Percentiles rank a stretch among this genome's conserved stretches.
phyloP scores from a whole-genome alignment of 2,888 invertebrate species.

The Oligia strigilis region DNA sequence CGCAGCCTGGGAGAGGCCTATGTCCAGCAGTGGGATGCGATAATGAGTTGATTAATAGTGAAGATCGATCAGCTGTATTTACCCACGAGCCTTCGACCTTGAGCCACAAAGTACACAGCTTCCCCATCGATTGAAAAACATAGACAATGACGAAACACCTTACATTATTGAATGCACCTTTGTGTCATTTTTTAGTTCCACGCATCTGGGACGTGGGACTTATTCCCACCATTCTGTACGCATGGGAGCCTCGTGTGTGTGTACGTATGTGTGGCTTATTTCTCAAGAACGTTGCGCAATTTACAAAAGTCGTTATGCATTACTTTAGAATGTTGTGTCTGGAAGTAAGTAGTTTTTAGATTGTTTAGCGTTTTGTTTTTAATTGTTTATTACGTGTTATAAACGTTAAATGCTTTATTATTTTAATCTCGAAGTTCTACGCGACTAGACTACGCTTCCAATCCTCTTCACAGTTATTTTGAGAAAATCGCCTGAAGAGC shows the following conservation, averaged over 20 bases:
- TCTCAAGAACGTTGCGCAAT: slow-evolving; percentile 66
- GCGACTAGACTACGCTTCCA: neutral
- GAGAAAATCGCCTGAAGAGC: neutral
- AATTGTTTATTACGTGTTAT: slow-evolving; percentile 18
- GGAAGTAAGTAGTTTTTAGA: slow-evolving; percentile 26
- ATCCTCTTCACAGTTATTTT: neutral
- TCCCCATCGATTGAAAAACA: slow-evolving; percentile 30
- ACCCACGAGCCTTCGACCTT: slow-evolving; percentile 13
- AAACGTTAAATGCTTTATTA: neutral
- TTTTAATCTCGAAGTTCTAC: neutral
- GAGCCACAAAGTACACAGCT: slow-evolving; percentile 2
- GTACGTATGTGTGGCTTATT: slow-evolving; percentile 59
- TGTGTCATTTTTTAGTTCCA: slow-evolving; percentile 65
- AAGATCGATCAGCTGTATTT: neutral
- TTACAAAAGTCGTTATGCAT: slow-evolving; percentile 61
- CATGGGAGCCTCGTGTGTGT: slow-evolving; percentile 63
- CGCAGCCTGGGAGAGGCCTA: neutral
- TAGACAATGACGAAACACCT: slow-evolving; percentile 62
- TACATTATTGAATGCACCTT: slow-evolving; percentile 66
- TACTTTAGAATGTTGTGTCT: slow-evolving; percentile 62
- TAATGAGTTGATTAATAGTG: neutral
- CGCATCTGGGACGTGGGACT: slow-evolving; percentile 79
- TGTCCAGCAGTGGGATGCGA: neutral
- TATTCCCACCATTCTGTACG: slow-evolving; percentile 73
- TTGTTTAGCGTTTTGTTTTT: slow-evolving; percentile 38